Percentiles rank a stretch among this genome's conserved stretches.
phyloP scores from a whole-genome alignment of 1,140 invertebrate genomes.

The Globodera rostochiensis region DNA sequence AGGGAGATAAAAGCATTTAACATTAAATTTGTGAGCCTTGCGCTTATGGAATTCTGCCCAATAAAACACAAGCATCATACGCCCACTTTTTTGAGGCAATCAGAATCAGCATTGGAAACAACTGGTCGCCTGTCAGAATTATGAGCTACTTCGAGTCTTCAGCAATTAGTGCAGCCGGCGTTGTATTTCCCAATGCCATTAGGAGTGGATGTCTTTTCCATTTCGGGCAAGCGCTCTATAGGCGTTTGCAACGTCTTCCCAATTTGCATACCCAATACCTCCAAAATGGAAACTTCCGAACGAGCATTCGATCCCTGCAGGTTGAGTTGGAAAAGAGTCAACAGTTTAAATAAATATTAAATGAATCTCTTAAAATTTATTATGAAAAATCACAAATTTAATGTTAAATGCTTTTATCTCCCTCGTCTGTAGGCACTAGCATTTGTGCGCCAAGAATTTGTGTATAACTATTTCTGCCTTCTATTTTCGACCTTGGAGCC shows the following conservation, averaged over 20 bases:
- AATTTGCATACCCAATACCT: background rate
- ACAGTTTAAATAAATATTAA: too few relatives aligned
- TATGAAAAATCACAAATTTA: too few relatives aligned
- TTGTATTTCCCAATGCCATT: slow-evolving; percentile 6
- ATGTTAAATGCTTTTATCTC: too few relatives aligned
- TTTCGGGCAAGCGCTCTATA: background rate
- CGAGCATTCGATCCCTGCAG: background rate
- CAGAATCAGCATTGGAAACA: background rate
- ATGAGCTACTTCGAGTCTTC: slow-evolving; percentile 2
- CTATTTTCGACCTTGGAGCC: background rate
- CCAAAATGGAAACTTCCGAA: background rate
- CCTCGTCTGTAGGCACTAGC: background rate
- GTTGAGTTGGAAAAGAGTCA: too few relatives aligned
- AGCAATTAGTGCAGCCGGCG: background rate
- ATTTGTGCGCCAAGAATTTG: background rate
- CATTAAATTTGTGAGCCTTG: too few relatives aligned
- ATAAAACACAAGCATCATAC: background rate
- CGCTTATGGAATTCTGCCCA: background rate
- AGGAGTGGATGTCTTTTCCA: background rate
- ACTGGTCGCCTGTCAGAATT: background rate
- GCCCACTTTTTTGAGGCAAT: slow-evolving; percentile 3
- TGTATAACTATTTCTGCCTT: slow-evolving; percentile 4
- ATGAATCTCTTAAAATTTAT: too few relatives aligned
- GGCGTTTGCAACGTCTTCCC: background rate
- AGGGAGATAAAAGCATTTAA: too few relatives aligned